These are phyloP conservation scores for Picus viridis DNA, from an alignment of 2,797 vertebrate genomes.

Conservation along the genomic window DNA sequence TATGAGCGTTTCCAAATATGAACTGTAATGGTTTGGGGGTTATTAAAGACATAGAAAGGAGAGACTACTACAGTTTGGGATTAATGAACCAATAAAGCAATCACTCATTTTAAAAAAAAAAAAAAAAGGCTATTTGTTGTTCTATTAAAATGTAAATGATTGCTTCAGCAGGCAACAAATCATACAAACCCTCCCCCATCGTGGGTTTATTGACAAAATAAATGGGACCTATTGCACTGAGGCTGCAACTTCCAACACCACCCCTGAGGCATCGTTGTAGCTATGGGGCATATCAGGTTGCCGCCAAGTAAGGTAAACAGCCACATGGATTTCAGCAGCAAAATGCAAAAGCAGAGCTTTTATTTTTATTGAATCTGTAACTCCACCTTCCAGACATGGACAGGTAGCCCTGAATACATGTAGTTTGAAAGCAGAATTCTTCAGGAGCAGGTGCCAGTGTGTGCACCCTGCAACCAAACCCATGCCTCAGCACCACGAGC, in stretches of 20 bases:
- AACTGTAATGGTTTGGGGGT: neutral
- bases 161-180: constrained; percentile 20
- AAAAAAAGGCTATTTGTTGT: constrained; percentile 1
- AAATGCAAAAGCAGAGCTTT: neutral
- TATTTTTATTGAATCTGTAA: neutral
- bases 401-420: neutral
- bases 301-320: neutral
- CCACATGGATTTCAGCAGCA: neutral
- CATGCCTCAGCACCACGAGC: neutral
- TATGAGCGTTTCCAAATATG: neutral
- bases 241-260: neutral
- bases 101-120: neutral
- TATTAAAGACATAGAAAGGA: constrained; percentile 2
- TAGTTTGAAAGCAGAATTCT: neutral
- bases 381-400: neutral
- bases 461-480: neutral
- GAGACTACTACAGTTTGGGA: neutral
- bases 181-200: neutral
- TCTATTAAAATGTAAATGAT: constrained; percentile 40
- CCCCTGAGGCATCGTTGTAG: accelerated
- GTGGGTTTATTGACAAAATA: neutral
- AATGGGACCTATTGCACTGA: neutral
- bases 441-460: neutral
- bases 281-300: neutral
- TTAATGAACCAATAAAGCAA: constrained; percentile 48